These are phyloP conservation scores for Papilio glaucus DNA, from an alignment of 1,140 invertebrate genomes.

Conservation along the genomic window DNA sequence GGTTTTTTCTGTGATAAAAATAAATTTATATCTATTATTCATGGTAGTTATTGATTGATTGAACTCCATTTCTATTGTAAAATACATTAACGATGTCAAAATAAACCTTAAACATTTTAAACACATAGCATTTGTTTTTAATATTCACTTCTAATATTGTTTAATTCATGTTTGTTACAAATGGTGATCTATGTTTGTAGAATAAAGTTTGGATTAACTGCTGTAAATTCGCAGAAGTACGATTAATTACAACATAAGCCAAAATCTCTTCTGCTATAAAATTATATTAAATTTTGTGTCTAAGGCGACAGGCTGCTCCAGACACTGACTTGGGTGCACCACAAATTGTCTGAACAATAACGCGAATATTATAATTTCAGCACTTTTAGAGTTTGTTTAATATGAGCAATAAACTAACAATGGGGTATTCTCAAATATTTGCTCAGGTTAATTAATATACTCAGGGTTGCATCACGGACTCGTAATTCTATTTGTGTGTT, in stretches of 20 bases:
- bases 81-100: too few species aligned
- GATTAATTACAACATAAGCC: background rate
- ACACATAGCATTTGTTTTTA: too few species aligned
- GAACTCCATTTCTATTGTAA: too few species aligned
- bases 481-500: slow-evolving; percentile 51
- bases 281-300: slow-evolving; percentile 10
- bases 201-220: background rate
- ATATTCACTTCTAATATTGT: background rate
- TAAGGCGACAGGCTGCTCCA: background rate
- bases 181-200: background rate
- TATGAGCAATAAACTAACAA: slow-evolving; percentile 43
- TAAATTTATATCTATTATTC: too few species aligned
- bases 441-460: slow-evolving; percentile 69
- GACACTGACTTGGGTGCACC: slow-evolving; percentile 9
- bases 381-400: slow-evolving; percentile 43
- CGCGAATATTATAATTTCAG: slow-evolving; percentile 38
- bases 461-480: slow-evolving; percentile 48
- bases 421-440: slow-evolving; percentile 55
- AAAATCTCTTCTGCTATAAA: background rate
- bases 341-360: slow-evolving; percentile 37
- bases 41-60: too few species aligned
- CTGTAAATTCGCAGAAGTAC: background rate
- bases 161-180: background rate
- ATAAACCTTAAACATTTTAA: too few species aligned
- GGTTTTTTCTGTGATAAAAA: too few species aligned